phyloP scores from a whole-genome alignment of 2,113 vertebrate species.

The Tachycineta bicolor region DNA sequence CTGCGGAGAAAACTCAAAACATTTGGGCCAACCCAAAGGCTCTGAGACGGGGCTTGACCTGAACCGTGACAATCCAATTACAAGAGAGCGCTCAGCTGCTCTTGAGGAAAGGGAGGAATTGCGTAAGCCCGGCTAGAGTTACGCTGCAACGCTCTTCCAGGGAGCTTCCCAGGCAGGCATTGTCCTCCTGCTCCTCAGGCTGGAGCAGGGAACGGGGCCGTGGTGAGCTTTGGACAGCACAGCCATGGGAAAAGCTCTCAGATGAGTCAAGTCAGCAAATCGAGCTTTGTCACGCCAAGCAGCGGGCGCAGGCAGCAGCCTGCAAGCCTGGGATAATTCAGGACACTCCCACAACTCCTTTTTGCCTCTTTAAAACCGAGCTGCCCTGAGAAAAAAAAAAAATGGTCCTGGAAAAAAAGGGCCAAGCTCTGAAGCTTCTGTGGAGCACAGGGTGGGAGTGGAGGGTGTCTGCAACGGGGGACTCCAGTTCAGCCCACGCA shows the following conservation, averaged over 20 bases:
- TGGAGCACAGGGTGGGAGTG: rapidly evolving
- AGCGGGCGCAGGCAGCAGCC: rapidly evolving
- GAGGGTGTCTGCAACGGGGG: too few species aligned
- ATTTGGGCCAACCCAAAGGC: neutral
- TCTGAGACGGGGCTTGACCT: neutral
- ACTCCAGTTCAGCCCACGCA: rapidly evolving
- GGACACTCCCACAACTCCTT: neutral
- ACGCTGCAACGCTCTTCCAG: neutral
- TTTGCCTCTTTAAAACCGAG: neutral
- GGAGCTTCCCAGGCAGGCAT: neutral
- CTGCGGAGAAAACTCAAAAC: neutral
- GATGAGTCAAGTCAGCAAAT: neutral
- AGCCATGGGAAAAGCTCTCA: neutral
- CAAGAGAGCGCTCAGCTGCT: neutral
- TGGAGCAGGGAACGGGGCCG: neutral
- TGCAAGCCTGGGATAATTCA: neutral
- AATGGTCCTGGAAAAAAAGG: neutral
- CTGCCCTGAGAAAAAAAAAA: neutral
- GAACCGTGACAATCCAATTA: conserved; percentile 8
- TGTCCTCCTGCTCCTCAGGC: conserved; percentile 16
- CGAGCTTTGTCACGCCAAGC: neutral
- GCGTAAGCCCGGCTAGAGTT: neutral
- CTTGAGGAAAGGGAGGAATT: neutral
- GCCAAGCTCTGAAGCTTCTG: neutral
- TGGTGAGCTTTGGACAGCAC: neutral